A percentile compares a stretch with the other conserved stretches of the same genome.
Conservation (phyloP, 2,888 invertebrate genomes). For the Melikaiella ostensackeni region DNA sequence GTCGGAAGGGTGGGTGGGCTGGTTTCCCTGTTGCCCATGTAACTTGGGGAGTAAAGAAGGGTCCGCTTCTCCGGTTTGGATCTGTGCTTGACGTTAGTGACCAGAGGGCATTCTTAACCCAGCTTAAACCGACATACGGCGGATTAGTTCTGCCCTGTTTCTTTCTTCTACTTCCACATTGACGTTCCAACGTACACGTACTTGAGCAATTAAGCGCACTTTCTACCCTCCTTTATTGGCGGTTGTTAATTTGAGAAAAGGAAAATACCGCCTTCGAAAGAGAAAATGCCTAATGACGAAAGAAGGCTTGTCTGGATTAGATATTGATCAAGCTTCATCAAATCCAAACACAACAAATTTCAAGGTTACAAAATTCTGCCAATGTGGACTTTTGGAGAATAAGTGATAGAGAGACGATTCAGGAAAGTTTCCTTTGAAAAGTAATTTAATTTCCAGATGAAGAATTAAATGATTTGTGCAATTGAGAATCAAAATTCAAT, state of each 20-base stretch:
- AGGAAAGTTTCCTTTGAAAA: no score
- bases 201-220: constrained; percentile 55
- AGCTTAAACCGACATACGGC: constrained; percentile 63
- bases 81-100: constrained; percentile 71
- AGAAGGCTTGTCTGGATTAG: neutral
- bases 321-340: neutral
- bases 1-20: constrained; percentile 56
- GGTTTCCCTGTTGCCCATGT: constrained; percentile 53
- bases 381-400: no score
- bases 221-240: constrained; percentile 55
- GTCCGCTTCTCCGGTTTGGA: constrained; percentile 40
- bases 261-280: constrained; percentile 47
- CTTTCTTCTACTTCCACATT: constrained; percentile 48
- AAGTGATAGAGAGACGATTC: no score
- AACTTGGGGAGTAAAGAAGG: constrained; percentile 56
- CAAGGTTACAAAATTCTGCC: neutral
- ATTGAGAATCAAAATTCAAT: no score
- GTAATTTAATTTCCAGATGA: no score
- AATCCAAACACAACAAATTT: neutral
- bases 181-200: constrained; percentile 48
- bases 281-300: constrained; percentile 40
- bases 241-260: constrained; percentile 54
- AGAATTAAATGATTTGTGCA: no score
- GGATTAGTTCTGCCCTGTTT: constrained; percentile 63
- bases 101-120: constrained; percentile 69